Evolutionary conservation across 2,888 invertebrate genomes (phyloP), one percentile per base, ranked within the genome.

Genomic region (Drosophila anceps): DNA sequence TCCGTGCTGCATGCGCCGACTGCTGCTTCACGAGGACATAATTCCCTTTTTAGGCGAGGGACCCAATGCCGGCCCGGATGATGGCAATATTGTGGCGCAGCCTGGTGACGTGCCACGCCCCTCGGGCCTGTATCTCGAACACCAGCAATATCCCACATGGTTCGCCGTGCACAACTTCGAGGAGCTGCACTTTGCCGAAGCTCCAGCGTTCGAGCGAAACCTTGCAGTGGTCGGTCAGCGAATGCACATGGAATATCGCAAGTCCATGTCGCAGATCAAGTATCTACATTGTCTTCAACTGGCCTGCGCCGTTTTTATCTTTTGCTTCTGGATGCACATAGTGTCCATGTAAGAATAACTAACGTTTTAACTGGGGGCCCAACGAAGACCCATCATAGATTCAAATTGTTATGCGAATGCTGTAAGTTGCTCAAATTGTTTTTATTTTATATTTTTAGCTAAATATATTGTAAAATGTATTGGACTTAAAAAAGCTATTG

Each of bases 1-100:
- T 41, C 82, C 87, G 1, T 15, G 7, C 5, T 84, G 84, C 31
- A 2, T 0, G n/a, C 33, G 27, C 0, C 29, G 2, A 0, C 37
- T 89, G 35, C 18, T 75, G 8, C 46, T 89, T 4, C 70, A 88
- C 58, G 87, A 88, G 33, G 84, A 88, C 20, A 64, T 84, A 0
- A 7, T 86, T 5, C 73, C 87, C 0, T 70, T 85, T 7, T 20
- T 68, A 6, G 59, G 60, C 31, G 75, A 79, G 1, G 79, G 84
- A n/a, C 79, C 84, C 7, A 15, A 53, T 9, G 54, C 35, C 18
- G 12, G 7, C 0, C n/a, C 41, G 0, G 29, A 31, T 7, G 69
- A 55, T 7, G 20, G 1, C 1, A 12, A 62, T 1, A n/a, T 62
- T 7, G 7, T 66, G 9, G 72, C 76, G 6, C 69, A 75, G 37